phyloP scores from a whole-genome alignment of 2,888 invertebrate species.

The Trichacis sp. region DNA sequence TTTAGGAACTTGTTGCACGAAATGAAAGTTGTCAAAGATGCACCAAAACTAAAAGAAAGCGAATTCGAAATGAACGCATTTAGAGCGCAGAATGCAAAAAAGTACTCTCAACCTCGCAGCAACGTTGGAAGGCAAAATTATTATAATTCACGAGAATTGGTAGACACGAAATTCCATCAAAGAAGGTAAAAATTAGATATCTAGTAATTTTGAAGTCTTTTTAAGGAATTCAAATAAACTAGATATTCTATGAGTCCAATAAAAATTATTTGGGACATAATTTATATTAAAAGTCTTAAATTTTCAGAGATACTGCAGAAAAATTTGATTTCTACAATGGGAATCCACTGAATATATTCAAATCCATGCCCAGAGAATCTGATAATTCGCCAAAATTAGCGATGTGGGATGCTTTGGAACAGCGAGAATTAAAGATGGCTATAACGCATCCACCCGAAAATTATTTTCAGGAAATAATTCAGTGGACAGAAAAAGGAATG shows the following conservation, averaged over 20 bases:
- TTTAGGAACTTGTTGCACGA: conserved; percentile 79
- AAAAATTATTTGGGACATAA: too few relatives aligned
- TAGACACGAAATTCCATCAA: too few relatives aligned
- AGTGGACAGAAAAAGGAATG: conserved; percentile 95
- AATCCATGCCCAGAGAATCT: background rate
- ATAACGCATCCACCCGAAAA: conserved; percentile 84
- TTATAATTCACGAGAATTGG: too few relatives aligned
- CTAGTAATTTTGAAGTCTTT: too few relatives aligned
- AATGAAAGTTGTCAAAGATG: conserved; percentile 81
- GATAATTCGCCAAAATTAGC: conserved; percentile 70
- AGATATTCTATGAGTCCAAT: too few relatives aligned
- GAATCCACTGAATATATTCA: conserved; percentile 13
- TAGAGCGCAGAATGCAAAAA: too few relatives aligned
- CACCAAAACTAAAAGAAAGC: conserved; percentile 61
- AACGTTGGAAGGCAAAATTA: too few relatives aligned
- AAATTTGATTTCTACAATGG: conserved; percentile 2
- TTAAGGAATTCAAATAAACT: too few relatives aligned
- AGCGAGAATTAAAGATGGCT: conserved; percentile 77
- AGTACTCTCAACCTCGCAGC: background rate
- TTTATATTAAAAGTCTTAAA: too few relatives aligned
- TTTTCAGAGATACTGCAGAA: too few relatives aligned
- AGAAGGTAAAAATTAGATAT: too few relatives aligned
- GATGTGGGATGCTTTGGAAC: conserved; percentile 78
- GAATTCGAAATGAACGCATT: conserved; percentile 61
- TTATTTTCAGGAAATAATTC: conserved; percentile 92